Percentiles rank a stretch among this genome's conserved stretches.
phyloP scores from a whole-genome alignment of 1,140 invertebrate genomes.

The Antheraea mylitta region DNA sequence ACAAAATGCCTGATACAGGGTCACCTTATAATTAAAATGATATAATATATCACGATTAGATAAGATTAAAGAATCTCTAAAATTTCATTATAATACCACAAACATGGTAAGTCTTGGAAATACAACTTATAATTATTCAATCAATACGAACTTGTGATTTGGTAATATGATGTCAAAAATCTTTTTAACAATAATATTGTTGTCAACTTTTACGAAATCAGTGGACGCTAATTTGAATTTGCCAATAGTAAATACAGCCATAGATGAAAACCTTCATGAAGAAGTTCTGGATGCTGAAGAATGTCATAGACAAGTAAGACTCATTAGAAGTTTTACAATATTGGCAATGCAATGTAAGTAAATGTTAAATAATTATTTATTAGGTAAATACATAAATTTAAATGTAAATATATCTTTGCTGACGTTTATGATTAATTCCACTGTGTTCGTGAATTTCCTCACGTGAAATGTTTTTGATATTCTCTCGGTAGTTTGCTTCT shows the following conservation, averaged over 20 bases:
- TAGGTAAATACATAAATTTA: no score
- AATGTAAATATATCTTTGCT: neutral
- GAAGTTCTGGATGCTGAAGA: slow-evolving; percentile 26
- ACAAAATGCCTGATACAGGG: no score
- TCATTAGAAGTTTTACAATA: slow-evolving; percentile 7
- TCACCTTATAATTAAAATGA: neutral
- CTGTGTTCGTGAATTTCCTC: no score
- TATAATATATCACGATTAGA: slow-evolving; percentile 2
- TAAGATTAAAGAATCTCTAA: slow-evolving; percentile 7
- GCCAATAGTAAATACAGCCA: slow-evolving; percentile 2
- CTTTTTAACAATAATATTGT: neutral
- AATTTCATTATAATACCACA: neutral
- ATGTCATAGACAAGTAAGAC: slow-evolving; percentile 13
- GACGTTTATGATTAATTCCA: neutral
- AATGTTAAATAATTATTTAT: neutral
- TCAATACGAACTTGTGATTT: neutral
- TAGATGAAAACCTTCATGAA: slow-evolving; percentile 33
- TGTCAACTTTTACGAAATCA: neutral
- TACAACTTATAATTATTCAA: neutral
- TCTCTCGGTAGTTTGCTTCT: no score
- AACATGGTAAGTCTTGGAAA: neutral
- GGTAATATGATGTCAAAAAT: neutral
- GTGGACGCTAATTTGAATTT: neutral
- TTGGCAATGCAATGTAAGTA: slow-evolving; percentile 19
- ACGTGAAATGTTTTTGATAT: no score